phyloP scores from a whole-genome alignment of 2,888 invertebrate species.

The Brachylomia viminalis region DNA sequence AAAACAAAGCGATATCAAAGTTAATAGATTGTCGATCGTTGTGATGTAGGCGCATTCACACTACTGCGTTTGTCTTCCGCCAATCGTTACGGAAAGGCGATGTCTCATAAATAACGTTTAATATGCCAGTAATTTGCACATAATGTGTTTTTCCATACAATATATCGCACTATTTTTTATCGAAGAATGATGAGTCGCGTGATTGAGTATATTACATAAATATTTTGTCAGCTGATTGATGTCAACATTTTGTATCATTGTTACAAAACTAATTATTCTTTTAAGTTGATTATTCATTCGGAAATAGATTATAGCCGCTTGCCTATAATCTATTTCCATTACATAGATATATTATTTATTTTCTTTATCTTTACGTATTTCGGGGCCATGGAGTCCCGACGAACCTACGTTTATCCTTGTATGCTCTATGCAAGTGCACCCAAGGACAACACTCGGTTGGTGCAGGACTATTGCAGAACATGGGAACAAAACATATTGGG shows the following conservation, averaged over 20 bases:
- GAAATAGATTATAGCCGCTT: not conserved
- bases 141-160: slow-evolving; percentile 52
- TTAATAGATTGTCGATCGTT: slow-evolving; percentile 27
- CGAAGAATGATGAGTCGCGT: slow-evolving; percentile 30
- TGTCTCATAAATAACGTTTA: slow-evolving; percentile 61
- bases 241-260: not conserved
- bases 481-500: too few species aligned
- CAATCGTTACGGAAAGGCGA: slow-evolving; percentile 65
- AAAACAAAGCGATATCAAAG: slow-evolving; percentile 5
- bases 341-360: too few species aligned
- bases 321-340: too few species aligned
- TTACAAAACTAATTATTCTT: slow-evolving; percentile 1
- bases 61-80: slow-evolving; percentile 66
- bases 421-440: too few species aligned
- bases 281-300: not conserved
- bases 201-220: slow-evolving; percentile 38
- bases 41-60: slow-evolving; percentile 45
- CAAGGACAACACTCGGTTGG: too few species aligned
- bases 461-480: too few species aligned
- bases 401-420: too few species aligned
- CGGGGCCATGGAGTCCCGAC: too few species aligned
- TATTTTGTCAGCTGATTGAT: slow-evolving; percentile 28
- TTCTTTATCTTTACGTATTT: too few species aligned
- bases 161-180: slow-evolving; percentile 45
- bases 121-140: slow-evolving; percentile 58